Conservation (phyloP, 1,140 invertebrate species). For the Zelostemma sp. region DNA sequence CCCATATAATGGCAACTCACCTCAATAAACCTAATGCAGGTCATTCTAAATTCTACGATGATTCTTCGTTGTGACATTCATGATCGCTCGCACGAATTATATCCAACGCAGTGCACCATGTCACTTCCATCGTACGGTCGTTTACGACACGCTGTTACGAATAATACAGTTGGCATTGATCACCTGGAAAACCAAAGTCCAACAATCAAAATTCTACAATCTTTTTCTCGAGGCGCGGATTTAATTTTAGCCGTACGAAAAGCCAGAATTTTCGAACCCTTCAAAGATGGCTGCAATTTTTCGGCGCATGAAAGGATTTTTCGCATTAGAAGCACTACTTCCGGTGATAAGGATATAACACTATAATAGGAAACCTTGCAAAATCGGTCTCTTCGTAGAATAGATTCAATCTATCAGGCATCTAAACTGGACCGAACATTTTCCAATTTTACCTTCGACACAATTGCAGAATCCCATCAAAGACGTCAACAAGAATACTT, state of each 20-base stretch:
- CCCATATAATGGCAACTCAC: no score
- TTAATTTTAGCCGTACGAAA: no score
- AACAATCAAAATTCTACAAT: background rate
- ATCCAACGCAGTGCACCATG: slow-evolving; percentile 10
- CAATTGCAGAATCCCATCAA: no score
- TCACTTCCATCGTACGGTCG: slow-evolving; percentile 21
- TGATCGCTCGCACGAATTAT: slow-evolving; percentile 19
- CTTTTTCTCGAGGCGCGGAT: no score
- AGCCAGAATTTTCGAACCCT: background rate
- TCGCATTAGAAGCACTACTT: background rate
- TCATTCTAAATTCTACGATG: slow-evolving; percentile 32
- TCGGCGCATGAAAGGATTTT: background rate
- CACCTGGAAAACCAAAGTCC: slow-evolving; percentile 7
- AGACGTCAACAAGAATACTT: background rate
- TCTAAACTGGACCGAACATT: background rate
- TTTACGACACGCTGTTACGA: slow-evolving; percentile 19
- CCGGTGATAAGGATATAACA: background rate
- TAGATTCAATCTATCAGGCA: background rate
- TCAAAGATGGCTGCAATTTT: background rate
- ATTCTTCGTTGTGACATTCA: slow-evolving; percentile 21
- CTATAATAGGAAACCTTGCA: slow-evolving; percentile 4
- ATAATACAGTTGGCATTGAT: slow-evolving; percentile 10
- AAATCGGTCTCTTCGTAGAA: background rate
- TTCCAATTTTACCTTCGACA: background rate
- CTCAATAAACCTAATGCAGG: slow-evolving; percentile 30